Percentiles rank a stretch among this genome's conserved stretches.
phyloP scores from a whole-genome alignment of 2,888 invertebrate species.

The Plagodis dolabraria region DNA sequence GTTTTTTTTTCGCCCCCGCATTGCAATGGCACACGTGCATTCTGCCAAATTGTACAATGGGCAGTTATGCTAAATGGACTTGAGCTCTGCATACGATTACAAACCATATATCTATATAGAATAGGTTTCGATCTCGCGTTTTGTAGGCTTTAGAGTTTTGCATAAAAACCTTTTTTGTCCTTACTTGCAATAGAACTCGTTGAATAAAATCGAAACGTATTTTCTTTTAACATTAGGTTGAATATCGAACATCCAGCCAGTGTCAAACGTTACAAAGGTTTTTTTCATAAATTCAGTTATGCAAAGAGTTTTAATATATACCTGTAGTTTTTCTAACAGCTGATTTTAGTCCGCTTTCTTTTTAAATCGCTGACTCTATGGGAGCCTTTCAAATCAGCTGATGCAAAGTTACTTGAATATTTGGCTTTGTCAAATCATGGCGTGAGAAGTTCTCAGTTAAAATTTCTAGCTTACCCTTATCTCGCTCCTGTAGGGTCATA shows the following conservation, averaged over 20 bases:
- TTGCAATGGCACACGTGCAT: constrained; percentile 46
- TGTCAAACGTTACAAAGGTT: constrained; percentile 3
- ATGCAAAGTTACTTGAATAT: background rate
- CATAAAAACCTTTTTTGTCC: constrained; percentile 8
- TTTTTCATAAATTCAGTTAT: constrained; percentile 35
- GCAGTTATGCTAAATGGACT: constrained; percentile 51
- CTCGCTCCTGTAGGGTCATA: too few species aligned
- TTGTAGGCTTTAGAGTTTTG: constrained; percentile 5
- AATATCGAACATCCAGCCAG: constrained; percentile 1
- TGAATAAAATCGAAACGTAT: constrained; percentile 11
- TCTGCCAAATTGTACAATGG: constrained; percentile 40
- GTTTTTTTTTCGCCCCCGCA: constrained; percentile 41
- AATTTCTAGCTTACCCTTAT: too few species aligned
- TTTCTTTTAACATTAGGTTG: background rate
- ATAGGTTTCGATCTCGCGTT: background rate
- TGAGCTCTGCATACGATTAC: constrained; percentile 7
- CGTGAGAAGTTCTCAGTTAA: background rate
- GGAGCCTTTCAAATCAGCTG: background rate
- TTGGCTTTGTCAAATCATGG: background rate
- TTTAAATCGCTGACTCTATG: constrained; percentile 6
- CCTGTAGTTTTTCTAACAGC: constrained; percentile 42
- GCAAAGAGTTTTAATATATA: constrained; percentile 39
- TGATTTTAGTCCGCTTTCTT: constrained; percentile 29
- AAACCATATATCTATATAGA: background rate
- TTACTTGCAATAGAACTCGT: background rate